Base-by-base conservation (phyloP, 92 coral and sea anemone species). In the Umimayanthus kanabou region DNA sequence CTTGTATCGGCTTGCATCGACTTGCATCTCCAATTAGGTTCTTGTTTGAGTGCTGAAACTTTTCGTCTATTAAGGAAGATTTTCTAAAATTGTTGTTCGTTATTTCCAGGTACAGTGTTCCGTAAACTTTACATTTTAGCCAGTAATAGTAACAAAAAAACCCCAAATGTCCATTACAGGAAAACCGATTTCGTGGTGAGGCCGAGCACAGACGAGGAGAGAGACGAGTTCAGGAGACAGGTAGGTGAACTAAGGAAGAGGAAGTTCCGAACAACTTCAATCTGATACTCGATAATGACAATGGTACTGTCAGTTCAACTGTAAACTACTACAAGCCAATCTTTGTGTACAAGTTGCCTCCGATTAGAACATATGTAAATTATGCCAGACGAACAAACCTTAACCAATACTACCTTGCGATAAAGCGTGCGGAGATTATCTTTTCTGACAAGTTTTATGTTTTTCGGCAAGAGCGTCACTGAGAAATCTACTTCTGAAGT, bases 161-260 rank as follows among this genome's bases (percentile, higher is more conserved):
- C 22, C 75, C 4, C 29, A 15, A 42, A 22, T 73, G 26, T 83
- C 29, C 22, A 39, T 80, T 55, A 18, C 88, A 96, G 99, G 45
- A 95, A 93, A 86, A 95, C 97, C 23, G 95, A 92, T 75, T 96
- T 92, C 84, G 94, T 96, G 3, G 99, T 96, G 14, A 90, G 98
- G 84, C 99, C 99, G 39, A 96, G 99, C 79, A 93, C 99, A 25
- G 92, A 82, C 42, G 93, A 88, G 49, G 99, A 96, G 79, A 91
- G 96, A 91, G 88, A 91, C 10, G 90, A 76, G 37, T 96, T 95
- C 80, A 94, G 98, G 77, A 85, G 77, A 71, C 95, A 94, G 89
- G 87, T 94, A 81, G 88, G 95, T 92, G 43, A 7, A 33, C 37
- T 15, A 1, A 50, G 57, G 57, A 50, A 57, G 22, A 37, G 39